Evolutionary conservation across 2,888 invertebrate genomes (phyloP).

Genomic region (Morinoia aosen): DNA sequence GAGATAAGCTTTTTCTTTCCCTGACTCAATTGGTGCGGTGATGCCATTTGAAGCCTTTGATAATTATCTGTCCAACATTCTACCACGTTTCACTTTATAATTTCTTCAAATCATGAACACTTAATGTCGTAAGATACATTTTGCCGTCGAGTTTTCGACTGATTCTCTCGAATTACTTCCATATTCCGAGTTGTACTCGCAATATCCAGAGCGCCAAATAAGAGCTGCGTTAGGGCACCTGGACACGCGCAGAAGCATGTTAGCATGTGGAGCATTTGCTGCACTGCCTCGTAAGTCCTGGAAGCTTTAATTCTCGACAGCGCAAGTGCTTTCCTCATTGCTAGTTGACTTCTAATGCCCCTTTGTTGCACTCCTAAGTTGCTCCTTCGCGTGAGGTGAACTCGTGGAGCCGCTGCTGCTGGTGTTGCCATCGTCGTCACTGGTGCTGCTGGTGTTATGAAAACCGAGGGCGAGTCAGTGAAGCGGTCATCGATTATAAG

Average conservation of each 20-base stretch:
- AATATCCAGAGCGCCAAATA: neutral
- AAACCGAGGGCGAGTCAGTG: neutral
- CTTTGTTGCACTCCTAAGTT: neutral
- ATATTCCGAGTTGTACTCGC: neutral
- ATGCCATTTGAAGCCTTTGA: too few relatives aligned
- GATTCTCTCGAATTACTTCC: neutral
- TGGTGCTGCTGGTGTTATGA: neutral
- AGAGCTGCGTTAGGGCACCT: neutral
- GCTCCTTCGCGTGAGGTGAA: neutral
- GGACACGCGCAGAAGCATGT: neutral
- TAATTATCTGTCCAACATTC: neutral
- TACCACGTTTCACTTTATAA: neutral
- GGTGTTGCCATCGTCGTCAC: neutral
- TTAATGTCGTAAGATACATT: neutral
- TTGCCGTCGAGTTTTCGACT: neutral
- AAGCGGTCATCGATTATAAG: constrained; percentile 1
- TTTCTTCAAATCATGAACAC: neutral
- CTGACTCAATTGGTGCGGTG: too few relatives aligned
- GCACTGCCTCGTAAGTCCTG: neutral
- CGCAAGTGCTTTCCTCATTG: constrained; percentile 17
- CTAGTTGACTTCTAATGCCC: neutral
- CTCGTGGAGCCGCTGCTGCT: neutral
- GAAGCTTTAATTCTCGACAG: neutral
- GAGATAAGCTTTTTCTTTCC: too few relatives aligned
- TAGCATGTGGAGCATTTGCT: neutral